Percentiles rank a stretch among this genome's conserved stretches.
phyloP scores from a whole-genome alignment of 1,140 invertebrate genomes.

The Drosophila kanapiae region DNA sequence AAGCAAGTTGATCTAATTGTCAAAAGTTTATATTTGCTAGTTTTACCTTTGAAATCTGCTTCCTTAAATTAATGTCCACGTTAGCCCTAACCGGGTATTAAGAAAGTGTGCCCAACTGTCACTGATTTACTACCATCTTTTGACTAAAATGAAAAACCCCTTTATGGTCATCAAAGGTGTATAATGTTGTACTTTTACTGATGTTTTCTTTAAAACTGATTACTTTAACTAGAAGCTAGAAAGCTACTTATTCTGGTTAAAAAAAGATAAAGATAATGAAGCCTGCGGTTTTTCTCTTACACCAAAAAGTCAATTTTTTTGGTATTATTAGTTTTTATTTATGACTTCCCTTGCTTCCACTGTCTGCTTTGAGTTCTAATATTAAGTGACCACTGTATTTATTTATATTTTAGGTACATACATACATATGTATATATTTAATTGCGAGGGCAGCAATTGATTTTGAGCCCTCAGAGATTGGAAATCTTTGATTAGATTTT shows the following conservation, averaged over 20 bases:
- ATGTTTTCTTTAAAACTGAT: too few species aligned
- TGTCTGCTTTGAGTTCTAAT: not conserved
- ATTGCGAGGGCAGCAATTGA: constrained; percentile 11
- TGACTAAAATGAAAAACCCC: too few species aligned
- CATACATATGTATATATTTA: not conserved
- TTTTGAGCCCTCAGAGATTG: constrained; percentile 20
- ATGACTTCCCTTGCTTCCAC: not conserved
- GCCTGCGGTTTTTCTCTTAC: not conserved
- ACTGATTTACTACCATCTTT: too few species aligned
- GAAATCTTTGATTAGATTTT: constrained; percentile 30
- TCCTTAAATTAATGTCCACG: too few species aligned
- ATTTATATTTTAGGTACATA: constrained; percentile 3
- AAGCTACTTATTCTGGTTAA: too few species aligned
- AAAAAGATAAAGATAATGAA: not conserved
- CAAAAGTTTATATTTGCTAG: too few species aligned
- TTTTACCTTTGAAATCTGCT: too few species aligned
- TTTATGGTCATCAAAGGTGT: too few species aligned
- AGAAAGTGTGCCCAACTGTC: not conserved
- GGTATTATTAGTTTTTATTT: not conserved
- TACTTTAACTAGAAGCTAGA: too few species aligned
- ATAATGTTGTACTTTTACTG: too few species aligned
- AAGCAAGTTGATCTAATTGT: too few species aligned
- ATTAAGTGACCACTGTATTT: constrained; percentile 2
- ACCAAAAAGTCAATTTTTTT: not conserved
- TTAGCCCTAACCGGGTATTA: not conserved